Base-by-base conservation (phyloP, 2,888 invertebrate genomes). In the Chelonus formosanus region DNA sequence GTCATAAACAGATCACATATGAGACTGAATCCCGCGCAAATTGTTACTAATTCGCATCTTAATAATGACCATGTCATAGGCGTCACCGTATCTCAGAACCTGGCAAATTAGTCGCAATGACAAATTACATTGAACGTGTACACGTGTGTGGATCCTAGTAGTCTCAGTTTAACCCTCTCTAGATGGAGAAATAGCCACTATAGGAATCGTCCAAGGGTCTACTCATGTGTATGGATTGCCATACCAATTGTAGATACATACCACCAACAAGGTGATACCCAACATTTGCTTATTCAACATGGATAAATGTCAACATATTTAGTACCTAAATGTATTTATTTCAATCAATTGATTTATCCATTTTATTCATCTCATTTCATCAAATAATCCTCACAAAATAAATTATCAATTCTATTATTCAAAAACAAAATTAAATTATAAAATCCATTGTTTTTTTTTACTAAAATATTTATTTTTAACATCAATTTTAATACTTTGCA, bases 21-120 rank as follows among this genome's bases (percentile, higher is more conserved):
- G 81, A 77, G 80, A 78, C 79, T 79, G 80, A 81, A 83, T 82
- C 82, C 81, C 75, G 82, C 79, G 81, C 84, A 83, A 84, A 84
- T 84, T 84, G 84, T 84, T 84, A 84, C 82, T 83, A 84, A 84
- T 84, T 84, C 83, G 83, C 82, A 83, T 84, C 84, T 84, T 84
- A 84, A 84, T 84, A 84, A 84, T 80, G 82, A 80, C 79, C 82
- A 78, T 82, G 84, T 83, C 83, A 83, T 81, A 81, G 79, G 81
- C 83, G 82, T 82, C 83, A 81, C 81, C 83, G 81, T 84, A 83
- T 84, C 84, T 84, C 83, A 84, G 83, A 82, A 83, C 82, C 80
- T 77, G 80, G 83, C 83, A 83, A 84, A 84, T 84, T 84, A 84
- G 83, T 78, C 80, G 71, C 80, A 76, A 81, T 83, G 84, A 83